Base-by-base conservation (phyloP, 23 tunicate species). In the Ascidia mentula region DNA sequence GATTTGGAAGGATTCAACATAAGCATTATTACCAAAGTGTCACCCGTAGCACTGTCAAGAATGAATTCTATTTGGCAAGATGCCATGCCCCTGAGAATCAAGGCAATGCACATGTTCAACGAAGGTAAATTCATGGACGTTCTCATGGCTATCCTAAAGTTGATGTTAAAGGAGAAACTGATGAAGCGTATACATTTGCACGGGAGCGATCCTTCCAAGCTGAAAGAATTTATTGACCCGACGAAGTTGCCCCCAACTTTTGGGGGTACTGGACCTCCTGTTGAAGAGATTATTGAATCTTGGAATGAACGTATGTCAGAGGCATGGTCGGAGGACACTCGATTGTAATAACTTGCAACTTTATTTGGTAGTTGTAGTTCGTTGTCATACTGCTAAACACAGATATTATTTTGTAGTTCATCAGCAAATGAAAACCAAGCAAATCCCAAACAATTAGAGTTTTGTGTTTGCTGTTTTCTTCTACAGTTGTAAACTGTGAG, bases 61-160 rank as follows among this genome's bases (percentile, higher is more conserved):
- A 26, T 79, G 46, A 36, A 32, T 22, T 4, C 32, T 18, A 32
- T 77, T 40, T 87, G 76, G 77, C 81, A 87, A 71, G 92, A 88
- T 36, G 86, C 87, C 38, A 88, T 88, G 92, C 92, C 92, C n/a
- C 69, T 88, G 13, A 70, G 92, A 17, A 72, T 60, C 38, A 78
- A 78, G 71, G 31, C 70, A 7, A 46, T 77, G 40, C 69, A 88
- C 46, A 76, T 88, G 38, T 45, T 88, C 37, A 88, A 88, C 34
- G 87, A 88, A 46, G 82, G 82, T 6, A 40, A 20, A 38, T 46
- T 88, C 18, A 60, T 60, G 32, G 86, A 82, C 31, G 82, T 59
- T 22, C 37, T 88, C 0, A 74, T 40, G 40, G 69, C 59, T 20
- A 12, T 88, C 72, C 6, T 81, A 6, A 82, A 76, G 70, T 82